Evolutionary conservation across 2,888 invertebrate genomes (phyloP).

Genomic region (Palloptera scutellata): DNA sequence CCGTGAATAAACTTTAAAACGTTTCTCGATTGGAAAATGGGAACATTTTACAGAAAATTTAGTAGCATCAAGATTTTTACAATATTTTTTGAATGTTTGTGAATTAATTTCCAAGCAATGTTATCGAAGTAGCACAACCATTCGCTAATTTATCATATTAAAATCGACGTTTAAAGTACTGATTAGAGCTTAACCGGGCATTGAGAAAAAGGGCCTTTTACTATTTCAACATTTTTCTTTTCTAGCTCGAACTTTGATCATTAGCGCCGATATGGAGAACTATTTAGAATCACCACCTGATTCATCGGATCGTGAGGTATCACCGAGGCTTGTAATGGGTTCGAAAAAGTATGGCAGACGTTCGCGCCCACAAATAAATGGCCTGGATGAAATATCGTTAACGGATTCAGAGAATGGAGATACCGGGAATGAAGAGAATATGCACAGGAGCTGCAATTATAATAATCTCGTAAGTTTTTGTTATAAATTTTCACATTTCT

Average conservation of each 20-base stretch:
- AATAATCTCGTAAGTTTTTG: constrained; percentile 11
- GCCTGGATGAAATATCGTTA: constrained; percentile 56
- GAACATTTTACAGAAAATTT: too few relatives aligned
- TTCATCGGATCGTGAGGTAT: constrained; percentile 75
- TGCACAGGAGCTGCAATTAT: constrained; percentile 47
- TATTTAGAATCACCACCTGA: constrained; percentile 61
- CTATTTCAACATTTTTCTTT: constrained; percentile 8
- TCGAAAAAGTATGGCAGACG: constrained; percentile 80
- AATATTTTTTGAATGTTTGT: too few relatives aligned
- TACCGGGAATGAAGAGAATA: constrained; percentile 49
- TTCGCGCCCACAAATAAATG: constrained; percentile 69
- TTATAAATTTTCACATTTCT: constrained; percentile 3
- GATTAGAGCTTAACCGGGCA: too few relatives aligned
- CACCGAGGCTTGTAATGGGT: constrained; percentile 77
- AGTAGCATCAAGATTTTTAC: too few relatives aligned
- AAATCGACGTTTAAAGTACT: too few relatives aligned
- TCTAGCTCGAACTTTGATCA: constrained; percentile 55
- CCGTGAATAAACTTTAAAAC: too few relatives aligned
- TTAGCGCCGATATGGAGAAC: constrained; percentile 48
- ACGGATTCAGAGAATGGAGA: constrained; percentile 62
- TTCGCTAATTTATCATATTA: too few relatives aligned
- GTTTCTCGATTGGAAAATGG: too few relatives aligned
- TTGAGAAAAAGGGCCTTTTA: too few relatives aligned
- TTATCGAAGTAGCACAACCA: too few relatives aligned
- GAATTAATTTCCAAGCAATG: too few relatives aligned